These are phyloP conservation scores for Acronicta psi DNA, from an alignment of 2,888 invertebrate species.

Conservation along the genomic window DNA sequence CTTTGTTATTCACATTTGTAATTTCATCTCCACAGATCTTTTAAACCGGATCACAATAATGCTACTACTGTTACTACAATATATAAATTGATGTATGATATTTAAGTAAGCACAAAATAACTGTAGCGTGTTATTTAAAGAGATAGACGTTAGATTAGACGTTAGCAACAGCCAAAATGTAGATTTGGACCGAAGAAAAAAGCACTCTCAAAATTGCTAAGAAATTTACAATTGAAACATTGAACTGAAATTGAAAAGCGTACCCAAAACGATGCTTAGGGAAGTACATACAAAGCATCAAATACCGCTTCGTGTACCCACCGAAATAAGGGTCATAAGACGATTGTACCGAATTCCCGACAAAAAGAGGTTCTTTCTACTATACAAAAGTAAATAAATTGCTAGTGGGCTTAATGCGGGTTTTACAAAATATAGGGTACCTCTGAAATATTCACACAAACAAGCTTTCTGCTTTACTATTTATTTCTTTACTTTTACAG, in stretches of 20 bases:
- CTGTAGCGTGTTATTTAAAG: too few relatives aligned
- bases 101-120: too few relatives aligned
- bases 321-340: constrained; percentile 41
- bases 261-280: constrained; percentile 16
- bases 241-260: constrained; percentile 7
- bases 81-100: too few relatives aligned
- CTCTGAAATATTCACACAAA: constrained; percentile 61
- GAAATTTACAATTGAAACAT: constrained; percentile 20
- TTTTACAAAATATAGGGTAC: constrained; percentile 54
- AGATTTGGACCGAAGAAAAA: not conserved
- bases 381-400: constrained; percentile 59
- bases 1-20: too few relatives aligned
- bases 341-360: constrained; percentile 43
- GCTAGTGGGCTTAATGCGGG: constrained; percentile 55
- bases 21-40: too few relatives aligned
- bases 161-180: too few relatives aligned
- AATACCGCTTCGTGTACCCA: constrained; percentile 36
- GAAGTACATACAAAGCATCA: constrained; percentile 32
- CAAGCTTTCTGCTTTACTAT: constrained; percentile 48
- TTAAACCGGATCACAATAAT: too few relatives aligned
- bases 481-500: constrained; percentile 42
- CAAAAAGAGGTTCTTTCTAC: constrained; percentile 32
- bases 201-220: constrained; percentile 21
- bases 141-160: too few relatives aligned
- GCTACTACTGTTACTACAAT: too few relatives aligned